Evolutionary conservation across 2,888 invertebrate species (phyloP).

Genomic region (Ormia ochracea): DNA sequence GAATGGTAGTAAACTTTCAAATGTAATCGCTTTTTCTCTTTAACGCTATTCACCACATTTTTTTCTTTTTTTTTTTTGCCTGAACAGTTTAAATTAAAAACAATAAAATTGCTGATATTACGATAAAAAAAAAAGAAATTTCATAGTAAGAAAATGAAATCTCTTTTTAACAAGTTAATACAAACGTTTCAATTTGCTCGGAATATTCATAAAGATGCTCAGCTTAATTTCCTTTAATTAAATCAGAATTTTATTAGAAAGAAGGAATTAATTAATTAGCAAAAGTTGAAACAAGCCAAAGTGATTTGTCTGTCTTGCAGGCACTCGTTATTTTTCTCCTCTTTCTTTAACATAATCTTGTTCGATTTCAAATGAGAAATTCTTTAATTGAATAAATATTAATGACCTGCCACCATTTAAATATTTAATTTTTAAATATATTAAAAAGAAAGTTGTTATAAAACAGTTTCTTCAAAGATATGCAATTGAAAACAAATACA

Average conservation of each 20-base stretch:
- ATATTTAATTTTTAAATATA: not conserved
- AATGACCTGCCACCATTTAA: not conserved
- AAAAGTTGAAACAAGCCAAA: not conserved
- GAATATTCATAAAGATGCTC: not conserved
- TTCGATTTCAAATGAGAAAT: not conserved
- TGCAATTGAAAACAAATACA: too few species aligned
- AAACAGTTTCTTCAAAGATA: not conserved
- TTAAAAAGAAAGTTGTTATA: not conserved
- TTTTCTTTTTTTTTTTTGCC: not conserved
- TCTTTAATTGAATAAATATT: not conserved
- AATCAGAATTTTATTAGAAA: not conserved
- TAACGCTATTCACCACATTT: not conserved
- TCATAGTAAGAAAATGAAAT: constrained; percentile 5
- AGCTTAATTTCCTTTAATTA: constrained; percentile 4
- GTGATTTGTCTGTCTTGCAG: too few species aligned
- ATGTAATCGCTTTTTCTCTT: constrained; percentile 45
- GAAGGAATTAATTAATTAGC: not conserved
- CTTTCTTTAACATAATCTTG: too few species aligned
- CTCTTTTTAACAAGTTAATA: constrained; percentile 6
- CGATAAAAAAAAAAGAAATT: constrained; percentile 41
- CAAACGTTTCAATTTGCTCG: constrained; percentile 9
- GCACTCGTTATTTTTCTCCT: too few species aligned
- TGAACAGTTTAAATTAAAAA: constrained; percentile 52
- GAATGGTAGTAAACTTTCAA: constrained; percentile 54
- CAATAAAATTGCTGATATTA: constrained; percentile 54